Base-by-base conservation (phyloP, 2,888 invertebrate species). In the Odontomyia ornata region DNA sequence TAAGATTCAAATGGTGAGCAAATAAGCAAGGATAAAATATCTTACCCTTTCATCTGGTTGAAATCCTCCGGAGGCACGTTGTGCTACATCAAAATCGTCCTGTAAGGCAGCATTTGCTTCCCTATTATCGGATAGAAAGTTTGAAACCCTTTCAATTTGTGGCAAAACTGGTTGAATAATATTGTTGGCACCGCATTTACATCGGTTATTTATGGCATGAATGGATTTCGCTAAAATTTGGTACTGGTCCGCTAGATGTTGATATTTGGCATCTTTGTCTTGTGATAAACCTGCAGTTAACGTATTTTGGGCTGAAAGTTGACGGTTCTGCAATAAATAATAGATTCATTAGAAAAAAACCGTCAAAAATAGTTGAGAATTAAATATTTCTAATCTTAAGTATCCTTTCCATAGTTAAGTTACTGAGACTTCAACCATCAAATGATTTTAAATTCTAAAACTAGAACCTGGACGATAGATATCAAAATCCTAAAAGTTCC, bases 41-140 rank as follows among this genome's bases (percentile, higher is more conserved):
- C 47, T 52, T 75, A 79, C 79, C 18, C 77, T 46, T 15, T 79
- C 79, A 25, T 79, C 76, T 2, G 64, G 25, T 47, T 80, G 60
- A 0, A 76, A 11, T 67, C 77, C 73, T 11, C 47, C 75, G 69
- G 72, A 71, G 62, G 75, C 65, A 28, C 67, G 43, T 36, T 78
- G 77, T 36, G 76, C 23, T 57, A 73, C 57, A 11, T 76, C 77
- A 23, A 4, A 69, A 2, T 47, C 23, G 11, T 15, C 43, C n/a
- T 3, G 11, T 3, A 67, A 9, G 1, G 65, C n/a, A 43, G 4
- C 36, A 9, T 18, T 56, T 46, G 46, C 71, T 52, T 60, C 69
- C 27, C 46, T 28, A 0, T 23, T 21, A 21, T 28, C 71, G 18
- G 43, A n/a, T 11, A 73, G 23, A 21, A 3, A 23, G 25, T 11